Evolutionary conservation across 2,888 invertebrate genomes (phyloP).

Genomic region (Tetramorium bicarinatum): DNA sequence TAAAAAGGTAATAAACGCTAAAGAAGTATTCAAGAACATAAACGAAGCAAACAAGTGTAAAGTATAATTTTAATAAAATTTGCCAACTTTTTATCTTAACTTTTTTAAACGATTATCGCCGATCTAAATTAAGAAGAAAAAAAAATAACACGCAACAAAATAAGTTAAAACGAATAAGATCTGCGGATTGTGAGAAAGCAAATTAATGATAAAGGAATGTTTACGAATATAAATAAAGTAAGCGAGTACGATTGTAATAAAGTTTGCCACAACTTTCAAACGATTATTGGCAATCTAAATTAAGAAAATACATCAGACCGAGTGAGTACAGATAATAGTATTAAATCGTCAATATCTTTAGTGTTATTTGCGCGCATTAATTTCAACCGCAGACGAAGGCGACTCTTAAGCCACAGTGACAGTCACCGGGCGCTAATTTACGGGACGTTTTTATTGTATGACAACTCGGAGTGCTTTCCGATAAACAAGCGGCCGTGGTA

Average conservation of each 20-base stretch:
- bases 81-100: not conserved
- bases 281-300: not conserved
- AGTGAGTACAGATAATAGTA: not conserved
- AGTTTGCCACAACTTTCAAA: constrained; percentile 12
- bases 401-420: constrained; percentile 14
- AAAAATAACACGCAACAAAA: not conserved
- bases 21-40: not conserved
- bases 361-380: constrained; percentile 35
- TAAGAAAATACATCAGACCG: constrained; percentile 10
- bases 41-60: not conserved
- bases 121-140: not conserved
- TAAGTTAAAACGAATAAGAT: not conserved
- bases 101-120: not conserved
- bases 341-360: constrained; percentile 50
- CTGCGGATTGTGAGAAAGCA: not conserved
- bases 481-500: constrained; percentile 55
- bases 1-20: not conserved
- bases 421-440: constrained; percentile 41
- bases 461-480: constrained; percentile 40
- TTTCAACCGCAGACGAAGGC: constrained; percentile 39
- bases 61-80: not conserved
- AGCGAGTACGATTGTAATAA: not conserved
- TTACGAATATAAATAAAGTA: not conserved
- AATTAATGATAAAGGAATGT: not conserved
- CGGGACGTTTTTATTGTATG: constrained; percentile 49